phyloP scores from a whole-genome alignment of 2,113 vertebrate species.

The Vanacampus margaritifer region DNA sequence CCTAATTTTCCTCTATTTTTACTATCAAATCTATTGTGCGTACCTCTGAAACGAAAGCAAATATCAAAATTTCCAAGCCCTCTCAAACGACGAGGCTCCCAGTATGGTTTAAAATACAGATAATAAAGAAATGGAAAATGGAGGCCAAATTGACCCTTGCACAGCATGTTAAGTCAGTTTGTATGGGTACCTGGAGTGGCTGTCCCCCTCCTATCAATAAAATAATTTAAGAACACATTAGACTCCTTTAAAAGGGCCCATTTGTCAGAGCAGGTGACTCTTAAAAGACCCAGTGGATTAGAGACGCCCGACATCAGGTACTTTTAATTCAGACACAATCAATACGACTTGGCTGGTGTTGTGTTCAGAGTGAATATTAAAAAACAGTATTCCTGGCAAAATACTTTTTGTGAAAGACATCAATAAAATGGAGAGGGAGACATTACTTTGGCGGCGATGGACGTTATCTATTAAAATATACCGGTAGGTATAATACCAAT shows the following conservation, averaged over 20 bases:
- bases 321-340: conserved; percentile 78
- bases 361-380: conserved; percentile 73
- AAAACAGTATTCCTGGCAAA: conserved; percentile 63
- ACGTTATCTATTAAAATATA: not conserved
- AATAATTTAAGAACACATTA: conserved; percentile 98
- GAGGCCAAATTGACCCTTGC: conserved; percentile 98
- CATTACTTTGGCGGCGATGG: conserved; percentile 3
- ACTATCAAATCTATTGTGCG: conserved; percentile 69
- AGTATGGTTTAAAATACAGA: conserved; percentile 82
- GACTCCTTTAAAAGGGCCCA: conserved; percentile 93
- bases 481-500: not conserved
- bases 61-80: conserved; percentile 78
- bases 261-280: conserved; percentile 99
- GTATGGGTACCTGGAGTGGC: conserved; percentile 91
- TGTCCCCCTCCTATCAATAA: conserved; percentile 92
- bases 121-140: conserved; percentile 94
- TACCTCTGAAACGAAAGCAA: conserved; percentile 76
- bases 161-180: conserved; percentile 88
- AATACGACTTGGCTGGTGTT: conserved; percentile 72
- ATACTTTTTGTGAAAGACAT: conserved; percentile 64
- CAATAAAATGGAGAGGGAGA: conserved; percentile 59
- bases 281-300: conserved; percentile 91
- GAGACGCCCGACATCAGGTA: conserved; percentile 78
- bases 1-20: conserved; percentile 15
- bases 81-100: conserved; percentile 75